Evolutionary conservation across 2,888 invertebrate species (phyloP).

Genomic region (Carterocephalus palaemon): DNA sequence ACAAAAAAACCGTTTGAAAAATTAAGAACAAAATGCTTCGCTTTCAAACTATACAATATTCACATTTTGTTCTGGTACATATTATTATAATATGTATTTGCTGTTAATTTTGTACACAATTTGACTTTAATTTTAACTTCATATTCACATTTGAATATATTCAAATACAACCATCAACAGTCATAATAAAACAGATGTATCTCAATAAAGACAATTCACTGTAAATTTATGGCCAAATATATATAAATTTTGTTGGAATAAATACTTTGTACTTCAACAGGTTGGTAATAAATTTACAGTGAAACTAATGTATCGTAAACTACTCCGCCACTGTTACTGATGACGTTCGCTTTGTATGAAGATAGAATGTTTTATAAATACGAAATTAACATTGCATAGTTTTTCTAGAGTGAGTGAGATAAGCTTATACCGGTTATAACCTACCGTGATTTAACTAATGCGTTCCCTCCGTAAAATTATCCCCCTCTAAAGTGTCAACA

Average conservation of each 20-base stretch:
- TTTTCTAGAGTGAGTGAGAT: constrained; percentile 16
- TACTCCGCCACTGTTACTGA: too few relatives aligned
- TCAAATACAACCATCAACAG: constrained; percentile 9
- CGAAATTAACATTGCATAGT: constrained; percentile 8
- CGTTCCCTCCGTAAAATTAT: constrained; percentile 6
- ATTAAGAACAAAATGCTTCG: constrained; percentile 17
- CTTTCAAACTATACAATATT: constrained; percentile 11
- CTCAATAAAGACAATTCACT: constrained; percentile 6
- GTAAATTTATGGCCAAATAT: constrained; percentile 24
- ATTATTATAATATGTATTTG: constrained; percentile 3
- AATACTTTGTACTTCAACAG: constrained; percentile 41
- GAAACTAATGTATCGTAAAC: constrained; percentile 31
- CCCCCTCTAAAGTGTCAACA: constrained; percentile 5
- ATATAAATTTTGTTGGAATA: constrained; percentile 31
- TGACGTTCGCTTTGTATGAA: constrained; percentile 30
- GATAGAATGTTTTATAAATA: constrained; percentile 27
- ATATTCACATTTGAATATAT: background rate
- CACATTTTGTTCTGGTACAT: background rate
- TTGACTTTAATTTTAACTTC: constrained; percentile 4
- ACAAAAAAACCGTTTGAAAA: constrained; percentile 17
- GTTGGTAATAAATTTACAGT: constrained; percentile 34
- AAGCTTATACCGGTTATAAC: constrained; percentile 13
- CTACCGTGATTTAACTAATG: constrained; percentile 15
- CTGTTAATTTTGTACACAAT: background rate
- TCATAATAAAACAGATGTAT: constrained; percentile 8